Base-by-base conservation (phyloP, 2,888 invertebrate species). In the Drosophila aldrichi region DNA sequence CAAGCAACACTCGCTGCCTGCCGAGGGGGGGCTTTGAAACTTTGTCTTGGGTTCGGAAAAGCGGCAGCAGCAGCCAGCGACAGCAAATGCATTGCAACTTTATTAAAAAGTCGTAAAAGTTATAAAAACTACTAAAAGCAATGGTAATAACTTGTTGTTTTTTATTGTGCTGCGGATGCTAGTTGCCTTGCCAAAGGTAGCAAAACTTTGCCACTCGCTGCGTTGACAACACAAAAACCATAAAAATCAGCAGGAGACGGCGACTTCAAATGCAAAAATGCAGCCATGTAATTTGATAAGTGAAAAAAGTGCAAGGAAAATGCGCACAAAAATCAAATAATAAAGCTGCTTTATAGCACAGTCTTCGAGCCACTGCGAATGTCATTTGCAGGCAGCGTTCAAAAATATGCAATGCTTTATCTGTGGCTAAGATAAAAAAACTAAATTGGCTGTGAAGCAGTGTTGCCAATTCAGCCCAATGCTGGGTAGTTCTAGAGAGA, bases 81-180 rank as follows among this genome's bases (percentile, higher is more conserved):
- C 36, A 59, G 46, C 75, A 78, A 85, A 88, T 85, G 85, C 89
- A 87, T 79, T 73, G 79, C 89, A 87, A 86, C 88, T 86, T 84
- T 89, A 84, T 86, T 84, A 89, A 89, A 89, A 86, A 84, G 82
- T 87, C 88, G 82, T 89, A 84, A 89, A 86, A 86, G 88, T 86
- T 89, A 83, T 77, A 84, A 89, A 82, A 79, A 88, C 85, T 82
- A 86, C 85, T 84, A 87, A 84, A 79, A 87, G 79, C 88, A 87
- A 84, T 82, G 85, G 88, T 79, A 87, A 87, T 89, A 86, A 84
- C 79, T 85, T 88, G 87, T 83, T 87, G 58, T 58, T 48, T 81
- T 80, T 87, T 72, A 79, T 78, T 79, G 78, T 73, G 68, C 59
- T 74, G 54, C 64, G 38, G 52, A 44, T 34, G 44, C 64, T 70